Evolutionary conservation across 2,797 vertebrate species (phyloP), one percentile per base, ranked within the genome.

Genomic region (Crax fasciolata): DNA sequence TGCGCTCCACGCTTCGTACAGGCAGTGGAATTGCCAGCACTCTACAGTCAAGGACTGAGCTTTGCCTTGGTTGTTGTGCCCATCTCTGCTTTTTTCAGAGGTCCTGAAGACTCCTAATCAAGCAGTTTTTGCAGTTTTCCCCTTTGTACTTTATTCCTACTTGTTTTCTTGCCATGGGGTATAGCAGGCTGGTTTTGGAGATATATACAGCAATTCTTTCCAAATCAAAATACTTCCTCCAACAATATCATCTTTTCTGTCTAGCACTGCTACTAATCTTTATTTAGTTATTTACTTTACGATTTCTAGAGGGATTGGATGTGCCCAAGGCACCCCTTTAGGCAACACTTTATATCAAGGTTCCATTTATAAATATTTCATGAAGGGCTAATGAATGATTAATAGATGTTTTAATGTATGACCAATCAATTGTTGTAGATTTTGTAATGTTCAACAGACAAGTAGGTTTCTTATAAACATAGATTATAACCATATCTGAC

Each of bases 331-430:
- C 61, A 6, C 51, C 73, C 95, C 92, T 95, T 93, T 93, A 96
- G 93, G 89, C 93, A 95, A 91, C 81, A 66, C 81, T 96, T 96
- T 92, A 96, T 96, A 97, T 96, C 94, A 96, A 97, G 89, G 87
- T 94, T 95, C 59, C 95, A 93, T 96, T 97, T 96, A 96, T 96
- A 91, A 97, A 96, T 96, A 96, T 51, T 96, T 96, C 74, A 96
- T 97, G 94, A 94, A 93, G 68, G 66, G 70, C 76, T 97, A 96
- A 97, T 96, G 96, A 96, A 96, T 96, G 94, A 96, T 96, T 96
- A 97, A 96, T 96, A 93, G 87, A 79, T 93, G 84, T 92, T 97
- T 94, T 96, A 97, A 96, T 97, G 89, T 94, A 95, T 90, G 92
- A 91, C 70, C 76, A 96, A 94, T 96, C 93, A 96, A 96, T 96